Evolutionary conservation across 2,888 invertebrate species (phyloP), one percentile per base, ranked within the genome.

Genomic region (Drosophila yooni): DNA sequence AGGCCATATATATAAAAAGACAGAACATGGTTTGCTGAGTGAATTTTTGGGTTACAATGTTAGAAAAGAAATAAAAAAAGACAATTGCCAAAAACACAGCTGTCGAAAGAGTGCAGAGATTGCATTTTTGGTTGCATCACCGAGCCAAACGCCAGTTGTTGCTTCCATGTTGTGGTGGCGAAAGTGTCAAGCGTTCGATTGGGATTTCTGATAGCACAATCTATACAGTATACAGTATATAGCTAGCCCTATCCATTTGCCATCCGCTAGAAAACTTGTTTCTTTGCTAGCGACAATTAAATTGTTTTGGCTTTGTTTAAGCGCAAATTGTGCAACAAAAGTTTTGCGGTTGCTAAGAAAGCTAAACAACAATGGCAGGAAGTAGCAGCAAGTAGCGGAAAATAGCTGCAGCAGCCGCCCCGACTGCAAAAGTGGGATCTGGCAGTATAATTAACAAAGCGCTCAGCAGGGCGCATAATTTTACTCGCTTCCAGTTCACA

Each of bases 281-380:
- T 67, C 73, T 70, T 74, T 70, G 65, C 73, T 51, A 70, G 83
- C 81, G 82, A 82, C 86, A 87, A 87, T 87, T 87, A 88, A 87
- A 83, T 86, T 87, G 84, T 87, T 88, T 81, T 88, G 84, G 86
- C 82, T 88, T 88, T 82, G 83, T 83, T 86, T 84, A 73, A 86
- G 81, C 79, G 74, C 74, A 86, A 87, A 83, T 87, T 88, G 83
- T 83, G 87, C 87, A 85, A 85, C 86, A 84, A 84, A 84, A 84
- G 74, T 86, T 84, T 86, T 79, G 84, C 77, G 84, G 87, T 78
- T 74, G 75, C 70, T 60, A 74, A 77, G 62, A 73, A 79, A 77
- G 65, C 71, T 50, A 72, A 81, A 73, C 77, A 63, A 70, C 70
- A 81, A 62, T 74, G 65, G 57, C 69, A 68, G 73, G 67, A 73